These are phyloP conservation scores for Colletes collaris DNA, from an alignment of 2,888 invertebrate genomes.

Conservation along the genomic window DNA sequence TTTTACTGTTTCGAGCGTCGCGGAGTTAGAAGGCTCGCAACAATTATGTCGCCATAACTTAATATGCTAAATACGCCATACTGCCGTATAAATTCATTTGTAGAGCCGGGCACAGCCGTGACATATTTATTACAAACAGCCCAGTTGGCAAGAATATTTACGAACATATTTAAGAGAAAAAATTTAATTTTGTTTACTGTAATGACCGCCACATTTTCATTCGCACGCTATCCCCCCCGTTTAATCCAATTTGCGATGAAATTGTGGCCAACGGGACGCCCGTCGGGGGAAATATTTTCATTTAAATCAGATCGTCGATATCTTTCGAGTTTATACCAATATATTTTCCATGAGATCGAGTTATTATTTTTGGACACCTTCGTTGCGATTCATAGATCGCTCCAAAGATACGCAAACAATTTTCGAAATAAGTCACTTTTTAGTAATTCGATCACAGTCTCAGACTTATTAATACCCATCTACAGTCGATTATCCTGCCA, in stretches of 20 bases:
- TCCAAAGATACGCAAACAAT: no score
- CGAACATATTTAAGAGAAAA: constrained; percentile 21
- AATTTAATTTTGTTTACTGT: constrained; percentile 30
- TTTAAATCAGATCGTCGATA: constrained; percentile 34
- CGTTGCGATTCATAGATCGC: no score
- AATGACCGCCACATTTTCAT: constrained; percentile 24
- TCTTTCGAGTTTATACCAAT: constrained; percentile 5
- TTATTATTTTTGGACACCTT: no score
- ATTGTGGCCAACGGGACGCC: constrained; percentile 8
- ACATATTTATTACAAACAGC: constrained; percentile 30
- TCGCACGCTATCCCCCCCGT: not conserved
- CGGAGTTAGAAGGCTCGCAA: not conserved
- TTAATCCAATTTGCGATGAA: constrained; percentile 43
- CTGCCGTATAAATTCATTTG: constrained; percentile 28
- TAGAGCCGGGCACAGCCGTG: not conserved
- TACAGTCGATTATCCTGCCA: no score
- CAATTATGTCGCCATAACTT: constrained; percentile 17
- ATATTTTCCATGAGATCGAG: not conserved
- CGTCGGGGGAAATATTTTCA: constrained; percentile 37
- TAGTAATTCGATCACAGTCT: no score
- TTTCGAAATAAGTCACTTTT: no score
- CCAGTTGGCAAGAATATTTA: constrained; percentile 18
- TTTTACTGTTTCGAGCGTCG: not conserved
- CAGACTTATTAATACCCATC: no score
- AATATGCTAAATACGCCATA: constrained; percentile 22